phyloP scores from a whole-genome alignment of 2,888 invertebrate species.

The Acleris literana region DNA sequence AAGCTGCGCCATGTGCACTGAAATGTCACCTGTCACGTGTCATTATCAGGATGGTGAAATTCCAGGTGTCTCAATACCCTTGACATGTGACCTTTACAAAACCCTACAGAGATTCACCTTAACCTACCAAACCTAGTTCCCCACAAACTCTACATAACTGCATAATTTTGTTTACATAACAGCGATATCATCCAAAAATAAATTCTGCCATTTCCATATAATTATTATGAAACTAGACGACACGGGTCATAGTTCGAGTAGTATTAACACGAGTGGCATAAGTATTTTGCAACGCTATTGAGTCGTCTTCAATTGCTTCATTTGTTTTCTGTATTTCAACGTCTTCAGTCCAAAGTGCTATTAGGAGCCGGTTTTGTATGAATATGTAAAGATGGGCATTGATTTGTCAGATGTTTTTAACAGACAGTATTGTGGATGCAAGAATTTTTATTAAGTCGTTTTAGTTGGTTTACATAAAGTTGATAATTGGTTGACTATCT shows the following conservation, averaged over 20 bases:
- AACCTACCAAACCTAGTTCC: not conserved
- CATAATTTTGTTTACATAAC: slow-evolving; percentile 25
- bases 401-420: too few relatives aligned
- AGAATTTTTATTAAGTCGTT: too few relatives aligned
- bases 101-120: not conserved
- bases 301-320: slow-evolving; percentile 14
- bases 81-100: not conserved
- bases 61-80: not conserved
- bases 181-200: slow-evolving; percentile 21
- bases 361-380: too few relatives aligned
- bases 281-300: slow-evolving; percentile 22
- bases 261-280: slow-evolving; percentile 7
- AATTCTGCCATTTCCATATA: slow-evolving; percentile 28
- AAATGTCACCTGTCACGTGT: too few relatives aligned
- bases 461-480: too few relatives aligned
- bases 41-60: too few relatives aligned
- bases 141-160: slow-evolving; percentile 8
- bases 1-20: too few relatives aligned
- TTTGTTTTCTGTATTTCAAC: not conserved
- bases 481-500: too few relatives aligned
- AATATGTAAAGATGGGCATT: too few relatives aligned
- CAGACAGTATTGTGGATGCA: too few relatives aligned
- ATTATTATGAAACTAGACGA: slow-evolving; percentile 32
- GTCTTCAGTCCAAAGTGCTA: too few relatives aligned
- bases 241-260: slow-evolving; percentile 33